These are phyloP conservation scores for Tretioscincus oriximinensis DNA, from an alignment of 2,113 vertebrate genomes.

Conservation along the genomic window DNA sequence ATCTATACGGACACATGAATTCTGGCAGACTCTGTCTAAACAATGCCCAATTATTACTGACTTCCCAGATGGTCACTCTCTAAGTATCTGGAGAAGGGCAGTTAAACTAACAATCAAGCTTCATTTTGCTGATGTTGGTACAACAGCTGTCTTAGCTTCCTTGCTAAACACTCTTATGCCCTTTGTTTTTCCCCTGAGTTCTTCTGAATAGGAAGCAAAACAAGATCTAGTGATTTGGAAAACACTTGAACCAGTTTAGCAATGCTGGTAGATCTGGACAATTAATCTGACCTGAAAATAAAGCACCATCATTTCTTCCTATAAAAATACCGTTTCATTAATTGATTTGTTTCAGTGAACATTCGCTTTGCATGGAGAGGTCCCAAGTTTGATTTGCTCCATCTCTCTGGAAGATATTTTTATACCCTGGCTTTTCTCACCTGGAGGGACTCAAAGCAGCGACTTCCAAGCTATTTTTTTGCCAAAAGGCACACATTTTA, in stretches of 20 bases:
- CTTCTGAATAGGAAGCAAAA: slow-evolving; percentile 38
- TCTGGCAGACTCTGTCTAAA: slow-evolving; percentile 52
- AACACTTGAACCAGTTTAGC: not conserved
- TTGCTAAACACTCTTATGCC: slow-evolving; percentile 20
- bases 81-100: slow-evolving; percentile 54
- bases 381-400: too few relatives aligned
- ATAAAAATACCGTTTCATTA: not conserved
- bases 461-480: too few relatives aligned
- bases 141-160: slow-evolving; percentile 59
- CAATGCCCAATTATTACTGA: slow-evolving; percentile 57
- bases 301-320: not conserved
- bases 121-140: slow-evolving; percentile 51
- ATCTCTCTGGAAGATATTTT: too few relatives aligned
- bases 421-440: too few relatives aligned
- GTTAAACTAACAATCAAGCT: slow-evolving; percentile 49
- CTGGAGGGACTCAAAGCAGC: too few relatives aligned
- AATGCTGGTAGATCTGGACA: too few relatives aligned
- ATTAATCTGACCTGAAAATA: not conserved
- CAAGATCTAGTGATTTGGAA: slow-evolving; percentile 51
- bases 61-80: slow-evolving; percentile 66
- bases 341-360: too few relatives aligned
- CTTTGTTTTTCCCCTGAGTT: slow-evolving; percentile 36
- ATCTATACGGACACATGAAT: slow-evolving; percentile 32
- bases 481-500: too few relatives aligned
- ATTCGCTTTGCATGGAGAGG: too few relatives aligned